A percentile compares a stretch with the other conserved stretches of the same genome.
These are phyloP conservation scores for Bicyclus anynana DNA, from an alignment of 1,140 invertebrate species.

Conservation along the genomic window DNA sequence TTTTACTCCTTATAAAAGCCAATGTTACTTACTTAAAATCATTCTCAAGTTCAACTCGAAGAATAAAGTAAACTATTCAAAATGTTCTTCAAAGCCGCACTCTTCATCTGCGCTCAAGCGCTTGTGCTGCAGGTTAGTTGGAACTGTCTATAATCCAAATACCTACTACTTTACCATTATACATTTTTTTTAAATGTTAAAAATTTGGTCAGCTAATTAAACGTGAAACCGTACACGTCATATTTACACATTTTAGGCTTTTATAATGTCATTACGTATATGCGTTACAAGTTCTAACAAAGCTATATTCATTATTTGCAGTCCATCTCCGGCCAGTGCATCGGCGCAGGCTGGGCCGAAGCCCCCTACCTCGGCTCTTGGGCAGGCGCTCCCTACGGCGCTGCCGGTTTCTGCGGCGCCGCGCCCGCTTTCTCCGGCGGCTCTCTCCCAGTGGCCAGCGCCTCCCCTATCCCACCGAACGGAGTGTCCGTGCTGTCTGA, in stretches of 20 bases:
- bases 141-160: not conserved
- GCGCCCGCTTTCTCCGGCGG: slow-evolving; percentile 29
- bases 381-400: not conserved
- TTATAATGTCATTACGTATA: no score
- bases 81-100: not conserved
- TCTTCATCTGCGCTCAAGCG: not conserved
- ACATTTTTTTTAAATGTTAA: no score
- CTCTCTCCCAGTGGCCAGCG: slow-evolving; percentile 30
- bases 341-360: not conserved
- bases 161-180: no score
- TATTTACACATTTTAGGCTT: no score
- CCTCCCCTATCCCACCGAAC: slow-evolving; percentile 34
- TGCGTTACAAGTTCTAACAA: no score
- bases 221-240: no score
- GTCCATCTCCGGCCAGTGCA: not conserved
- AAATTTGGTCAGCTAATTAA: no score
- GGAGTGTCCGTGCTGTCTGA: slow-evolving; percentile 39
- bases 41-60: no score
- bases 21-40: no score
- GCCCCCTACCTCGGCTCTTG: not conserved
- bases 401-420: not conserved
- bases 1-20: no score
- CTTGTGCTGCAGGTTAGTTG: not conserved
- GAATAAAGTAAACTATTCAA: no score
- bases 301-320: not conserved